Evolutionary conservation across 2,888 invertebrate genomes (phyloP), one percentile per base, ranked within the genome.

Genomic region (Morpho achilles): DNA sequence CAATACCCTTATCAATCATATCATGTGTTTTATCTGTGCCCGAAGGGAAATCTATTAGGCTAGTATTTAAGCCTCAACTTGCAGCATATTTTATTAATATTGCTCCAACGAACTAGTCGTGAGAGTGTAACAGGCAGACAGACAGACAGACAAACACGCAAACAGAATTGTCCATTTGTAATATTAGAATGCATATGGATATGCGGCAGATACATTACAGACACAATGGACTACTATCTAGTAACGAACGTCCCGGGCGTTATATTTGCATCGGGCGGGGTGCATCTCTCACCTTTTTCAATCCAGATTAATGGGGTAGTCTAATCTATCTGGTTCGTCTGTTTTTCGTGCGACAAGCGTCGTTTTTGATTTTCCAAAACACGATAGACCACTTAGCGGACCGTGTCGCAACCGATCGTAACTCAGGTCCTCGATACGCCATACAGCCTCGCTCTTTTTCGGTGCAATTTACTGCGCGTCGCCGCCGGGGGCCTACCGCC

Each of bases 341-440:
- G 74, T 78, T 80, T 81, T 79, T 80, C 72, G 74, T 77, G 73
- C 71, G 74, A 74, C 76, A 79, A 78, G 75, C 75, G 74, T 70
- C 69, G 74, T 79, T 83, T 86, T 85, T 77, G 73, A 80, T 80
- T 80, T 82, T 82, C 84, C 79, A 69, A 76, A 83, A 90, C 89
- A 89, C 83, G 88, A 84, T 87, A 87, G 87, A 75, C 87, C 89
- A 90, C 82, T 90, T 90, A 90, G 81, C 79, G 81, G 70, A 69
- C 75, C 79, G 74, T 88, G 87, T 87, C 80, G 77, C 76, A 68
- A 67, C 66, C 74, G 80, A 77, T 82, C 82, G 86, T 85, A 84
- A 87, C 80, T 87, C 84, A 84, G 80, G 76, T 71, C 76, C 73
- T 82, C 82, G 82, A 84, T 85, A 81, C 82, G 77, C 78, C 81